Conservation (phyloP, 37 sponge, comb jelly and placozoan species). For the Crambe crambe region DNA sequence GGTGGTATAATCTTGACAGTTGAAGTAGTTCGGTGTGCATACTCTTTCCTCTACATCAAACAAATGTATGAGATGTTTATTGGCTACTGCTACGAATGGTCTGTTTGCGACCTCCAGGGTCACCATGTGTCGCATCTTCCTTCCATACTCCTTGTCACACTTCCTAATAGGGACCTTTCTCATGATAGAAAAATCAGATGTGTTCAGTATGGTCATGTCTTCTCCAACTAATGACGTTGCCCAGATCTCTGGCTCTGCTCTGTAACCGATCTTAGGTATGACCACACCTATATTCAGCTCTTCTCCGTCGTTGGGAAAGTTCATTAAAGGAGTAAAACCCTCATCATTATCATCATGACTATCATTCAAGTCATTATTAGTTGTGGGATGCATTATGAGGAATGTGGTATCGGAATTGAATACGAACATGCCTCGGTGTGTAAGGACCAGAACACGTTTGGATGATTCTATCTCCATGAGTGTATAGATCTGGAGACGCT, state of each 20-base stretch:
- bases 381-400: no score
- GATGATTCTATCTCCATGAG: conserved; percentile 11
- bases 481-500: conserved; percentile 9
- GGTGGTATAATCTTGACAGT: not conserved
- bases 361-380: no score
- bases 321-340: not conserved
- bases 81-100: conserved; percentile 19
- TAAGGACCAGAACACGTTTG: conserved; percentile 23
- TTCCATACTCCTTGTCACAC: not conserved
- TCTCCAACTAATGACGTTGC: conserved; percentile 12
- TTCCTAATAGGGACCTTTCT: not conserved
- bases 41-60: conserved; percentile 17
- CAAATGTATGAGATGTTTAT: conserved; percentile 14
- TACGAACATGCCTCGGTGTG: conserved; percentile 16
- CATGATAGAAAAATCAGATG: not conserved
- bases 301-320: not conserved
- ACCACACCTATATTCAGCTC: conserved; percentile 32
- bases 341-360: not conserved
- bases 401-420: conserved; percentile 12
- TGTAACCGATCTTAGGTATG: not conserved
- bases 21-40: not conserved
- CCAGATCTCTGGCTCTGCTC: conserved; percentile 31
- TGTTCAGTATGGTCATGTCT: conserved; percentile 7
- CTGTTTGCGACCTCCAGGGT: not conserved
- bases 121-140: conserved; percentile 13